Evolutionary conservation across 2,113 vertebrate species (phyloP), one percentile per base, ranked within the genome.

Genomic region (Bolborhynchus lineola): DNA sequence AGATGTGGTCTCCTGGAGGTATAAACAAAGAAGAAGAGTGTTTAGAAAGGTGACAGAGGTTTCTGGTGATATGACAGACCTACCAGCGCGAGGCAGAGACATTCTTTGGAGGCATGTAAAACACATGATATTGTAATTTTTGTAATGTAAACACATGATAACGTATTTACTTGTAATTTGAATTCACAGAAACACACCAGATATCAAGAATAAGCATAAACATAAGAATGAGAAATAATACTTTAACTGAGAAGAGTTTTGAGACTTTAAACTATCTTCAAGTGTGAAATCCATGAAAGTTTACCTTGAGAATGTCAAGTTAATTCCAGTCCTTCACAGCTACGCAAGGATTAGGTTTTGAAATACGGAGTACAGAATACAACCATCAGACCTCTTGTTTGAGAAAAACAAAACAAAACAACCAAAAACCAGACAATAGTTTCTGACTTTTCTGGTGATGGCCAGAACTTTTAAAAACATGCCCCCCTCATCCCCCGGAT

Each of bases 1-100:
- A 46, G 3, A 47, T 0, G 0, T 18, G 8, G 7, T 16, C 74
- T 53, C 57, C 77, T 59, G 25, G 12, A 13, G 19, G 10, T 28
- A 2, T 3, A 0, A 18, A 10, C 25, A 2, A 5, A 20, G 6
- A 6, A 2, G 28, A 81, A 6, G 2, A 72, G 15, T 2, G 5
- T 4, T 42, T 31, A 24, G 8, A 19, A 46, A 85, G 19, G 8
- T 47, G 14, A 42, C 64, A 46, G 5, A 49, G 39, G 16, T 2
- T 62, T 46, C 69, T 53, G 47, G 14, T 31, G 15, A 20, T 25
- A 13, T 25, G 74, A 76, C 1, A 0, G 11, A 53, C 47, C 7
- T 44, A 44, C 8, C 6, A 29, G 11, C 31, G 18, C 11, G 17
- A 3, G 26, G 20, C 57, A 57, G 35, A 71, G 24, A 31, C 14